Percentiles rank a stretch among this genome's conserved stretches.
Conservation (phyloP, 2,113 vertebrate genomes). For the Actinemys pallida region DNA sequence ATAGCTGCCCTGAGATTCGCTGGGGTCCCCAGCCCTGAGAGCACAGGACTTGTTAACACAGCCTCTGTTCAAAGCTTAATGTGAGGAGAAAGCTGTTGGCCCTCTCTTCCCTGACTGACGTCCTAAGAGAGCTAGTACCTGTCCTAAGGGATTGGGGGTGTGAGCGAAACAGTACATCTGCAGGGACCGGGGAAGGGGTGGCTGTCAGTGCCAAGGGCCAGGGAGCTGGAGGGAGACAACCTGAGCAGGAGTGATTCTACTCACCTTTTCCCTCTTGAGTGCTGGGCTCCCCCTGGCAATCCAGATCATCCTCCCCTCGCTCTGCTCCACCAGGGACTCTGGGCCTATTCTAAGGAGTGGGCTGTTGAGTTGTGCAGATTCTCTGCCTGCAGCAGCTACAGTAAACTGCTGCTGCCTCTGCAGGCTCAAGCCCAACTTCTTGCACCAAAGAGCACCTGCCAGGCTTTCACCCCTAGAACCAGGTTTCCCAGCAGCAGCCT, state of each 20-base stretch:
- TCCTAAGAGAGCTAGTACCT: not conserved
- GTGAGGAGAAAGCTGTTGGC: not conserved
- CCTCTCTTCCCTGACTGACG: not conserved
- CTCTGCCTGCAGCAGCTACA: not conserved
- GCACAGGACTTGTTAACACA: not conserved
- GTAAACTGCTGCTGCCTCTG: not conserved
- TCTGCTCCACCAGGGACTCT: not conserved
- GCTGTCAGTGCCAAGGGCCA: not conserved
- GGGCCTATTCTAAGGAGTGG: not conserved
- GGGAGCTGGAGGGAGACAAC: not conserved
- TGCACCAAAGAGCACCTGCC: not conserved
- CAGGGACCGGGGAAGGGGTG: not conserved
- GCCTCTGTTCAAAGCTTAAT: not conserved
- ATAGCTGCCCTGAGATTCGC: not conserved
- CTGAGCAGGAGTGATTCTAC: not conserved
- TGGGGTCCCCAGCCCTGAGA: not conserved
- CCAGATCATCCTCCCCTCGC: not conserved
- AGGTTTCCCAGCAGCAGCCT: not conserved
- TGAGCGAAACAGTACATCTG: not conserved
- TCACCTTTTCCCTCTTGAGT: not conserved
- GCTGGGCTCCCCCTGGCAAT: not conserved
- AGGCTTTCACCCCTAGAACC: not conserved
- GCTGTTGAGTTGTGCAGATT: not conserved
- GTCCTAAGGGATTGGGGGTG: not conserved
- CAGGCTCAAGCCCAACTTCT: not conserved